Percentiles rank a stretch among this genome's conserved stretches.
Conservation (phyloP, 1,140 invertebrate genomes). For the Trichomalopsis sarcophagae region DNA sequence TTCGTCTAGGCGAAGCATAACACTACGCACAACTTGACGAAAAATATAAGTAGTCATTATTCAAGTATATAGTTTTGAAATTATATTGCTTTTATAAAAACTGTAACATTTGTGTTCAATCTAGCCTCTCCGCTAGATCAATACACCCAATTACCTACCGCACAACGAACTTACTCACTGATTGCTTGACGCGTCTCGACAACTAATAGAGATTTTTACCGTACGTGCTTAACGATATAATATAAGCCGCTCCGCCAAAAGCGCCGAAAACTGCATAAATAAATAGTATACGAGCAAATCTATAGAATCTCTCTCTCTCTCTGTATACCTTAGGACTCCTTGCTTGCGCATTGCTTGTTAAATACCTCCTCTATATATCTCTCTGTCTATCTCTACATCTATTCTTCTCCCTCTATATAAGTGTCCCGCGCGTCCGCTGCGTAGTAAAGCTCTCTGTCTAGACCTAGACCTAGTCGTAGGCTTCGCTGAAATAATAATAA, state of each 20-base stretch:
- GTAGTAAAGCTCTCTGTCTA: constrained; percentile 32
- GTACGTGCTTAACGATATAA: neutral
- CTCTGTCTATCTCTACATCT: neutral
- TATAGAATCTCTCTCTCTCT: neutral
- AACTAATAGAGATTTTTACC: neutral
- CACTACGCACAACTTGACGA: neutral
- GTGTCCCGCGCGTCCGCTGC: neutral
- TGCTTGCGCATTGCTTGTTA: constrained; percentile 29
- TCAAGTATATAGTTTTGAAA: too few relatives aligned
- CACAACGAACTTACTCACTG: neutral
- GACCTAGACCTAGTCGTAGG: constrained; percentile 20
- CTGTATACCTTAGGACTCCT: neutral
- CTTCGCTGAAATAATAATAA: constrained; percentile 17
- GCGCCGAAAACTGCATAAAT: constrained; percentile 17
- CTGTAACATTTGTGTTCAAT: neutral
- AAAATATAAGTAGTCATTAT: neutral
- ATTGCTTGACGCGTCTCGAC: neutral
- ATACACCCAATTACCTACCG: neutral
- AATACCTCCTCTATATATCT: neutral
- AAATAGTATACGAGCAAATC: neutral
- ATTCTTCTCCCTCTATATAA: neutral
- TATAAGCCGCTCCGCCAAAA: constrained; percentile 2
- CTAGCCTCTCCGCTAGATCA: constrained; percentile 20
- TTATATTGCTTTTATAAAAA: too few relatives aligned
- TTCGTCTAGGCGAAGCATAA: constrained; percentile 14